Percentiles rank a stretch among this genome's conserved stretches.
Conservation (phyloP, 2,113 vertebrate genomes). For the Labeo catla region DNA sequence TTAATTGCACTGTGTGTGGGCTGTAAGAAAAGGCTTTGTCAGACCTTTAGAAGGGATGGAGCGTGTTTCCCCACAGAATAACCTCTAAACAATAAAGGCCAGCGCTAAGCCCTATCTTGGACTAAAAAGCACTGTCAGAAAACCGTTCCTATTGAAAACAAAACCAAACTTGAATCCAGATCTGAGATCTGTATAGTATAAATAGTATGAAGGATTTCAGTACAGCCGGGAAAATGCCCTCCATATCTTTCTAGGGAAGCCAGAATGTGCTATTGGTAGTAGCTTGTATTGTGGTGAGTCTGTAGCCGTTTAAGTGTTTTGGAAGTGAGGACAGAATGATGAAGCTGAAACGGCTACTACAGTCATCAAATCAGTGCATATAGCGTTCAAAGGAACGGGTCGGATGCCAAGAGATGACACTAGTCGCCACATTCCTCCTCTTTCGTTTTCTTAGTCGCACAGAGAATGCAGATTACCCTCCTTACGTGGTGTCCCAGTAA, state of each 20-base stretch:
- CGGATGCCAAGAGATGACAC: not conserved
- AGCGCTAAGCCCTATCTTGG: not conserved
- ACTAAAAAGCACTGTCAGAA: not conserved
- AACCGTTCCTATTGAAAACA: not conserved
- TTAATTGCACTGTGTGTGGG: not conserved
- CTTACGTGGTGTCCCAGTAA: not conserved
- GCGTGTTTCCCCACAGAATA: not conserved
- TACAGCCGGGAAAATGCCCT: not conserved
- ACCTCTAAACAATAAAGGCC: not conserved
- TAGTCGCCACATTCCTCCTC: not conserved
- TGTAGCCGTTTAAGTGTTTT: constrained; percentile 21
- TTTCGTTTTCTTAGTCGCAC: constrained; percentile 25
- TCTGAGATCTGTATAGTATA: not conserved
- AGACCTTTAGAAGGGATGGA: not conserved
- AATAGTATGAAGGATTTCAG: not conserved
- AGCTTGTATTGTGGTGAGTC: not conserved
- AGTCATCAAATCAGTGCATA: constrained; percentile 16
- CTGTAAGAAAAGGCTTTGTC: constrained; percentile 17
- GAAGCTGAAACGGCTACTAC: constrained; percentile 8
- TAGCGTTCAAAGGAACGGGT: not conserved
- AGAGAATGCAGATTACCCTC: constrained; percentile 27
- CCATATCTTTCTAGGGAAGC: not conserved
- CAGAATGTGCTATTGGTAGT: not conserved
- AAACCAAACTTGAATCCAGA: not conserved
- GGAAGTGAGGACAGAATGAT: constrained; percentile 22